phyloP scores from a whole-genome alignment of 2,888 invertebrate species.

The Sinodicranocentrus sp. region DNA sequence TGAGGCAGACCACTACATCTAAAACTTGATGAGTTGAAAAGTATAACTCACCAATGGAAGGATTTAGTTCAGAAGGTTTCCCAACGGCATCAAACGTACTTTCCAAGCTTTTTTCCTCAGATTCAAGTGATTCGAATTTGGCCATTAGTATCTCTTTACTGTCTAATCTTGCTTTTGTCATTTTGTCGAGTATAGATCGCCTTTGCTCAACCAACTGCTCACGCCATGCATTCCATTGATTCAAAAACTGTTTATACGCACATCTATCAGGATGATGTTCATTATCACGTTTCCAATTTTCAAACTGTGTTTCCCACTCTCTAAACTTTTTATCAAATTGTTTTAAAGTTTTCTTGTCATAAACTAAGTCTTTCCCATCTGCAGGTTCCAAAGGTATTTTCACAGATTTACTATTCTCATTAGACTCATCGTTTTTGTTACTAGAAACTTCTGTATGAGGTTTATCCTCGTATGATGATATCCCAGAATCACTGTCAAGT shows the following conservation, averaged over 20 bases:
- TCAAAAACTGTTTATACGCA: slow-evolving; percentile 70
- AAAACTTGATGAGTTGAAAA: too few relatives aligned
- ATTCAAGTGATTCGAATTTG: slow-evolving; percentile 27
- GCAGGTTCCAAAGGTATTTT: slow-evolving; percentile 45
- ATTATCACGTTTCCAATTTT: slow-evolving; percentile 73
- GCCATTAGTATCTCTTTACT: slow-evolving; percentile 46
- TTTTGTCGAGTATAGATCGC: slow-evolving; percentile 73
- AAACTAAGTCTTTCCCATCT: slow-evolving; percentile 61
- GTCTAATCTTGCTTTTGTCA: slow-evolving; percentile 66
- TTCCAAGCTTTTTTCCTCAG: background rate
- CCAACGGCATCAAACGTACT: background rate
- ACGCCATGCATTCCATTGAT: slow-evolving; percentile 71
- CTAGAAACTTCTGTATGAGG: too few relatives aligned
- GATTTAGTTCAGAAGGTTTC: too few relatives aligned
- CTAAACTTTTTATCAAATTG: slow-evolving; percentile 75
- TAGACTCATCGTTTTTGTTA: background rate
- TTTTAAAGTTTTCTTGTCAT: slow-evolving; percentile 71
- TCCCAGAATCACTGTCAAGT: too few relatives aligned
- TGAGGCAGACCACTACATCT: too few relatives aligned
- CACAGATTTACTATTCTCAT: slow-evolving; percentile 20
- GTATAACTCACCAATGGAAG: background rate
- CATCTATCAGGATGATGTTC: slow-evolving; percentile 70
- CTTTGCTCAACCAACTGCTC: slow-evolving; percentile 72
- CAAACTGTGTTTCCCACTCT: slow-evolving; percentile 75
- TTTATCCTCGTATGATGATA: background rate